Evolutionary conservation across 2,797 vertebrate genomes (phyloP).

Genomic region (Rousettus madagascariensis): DNA sequence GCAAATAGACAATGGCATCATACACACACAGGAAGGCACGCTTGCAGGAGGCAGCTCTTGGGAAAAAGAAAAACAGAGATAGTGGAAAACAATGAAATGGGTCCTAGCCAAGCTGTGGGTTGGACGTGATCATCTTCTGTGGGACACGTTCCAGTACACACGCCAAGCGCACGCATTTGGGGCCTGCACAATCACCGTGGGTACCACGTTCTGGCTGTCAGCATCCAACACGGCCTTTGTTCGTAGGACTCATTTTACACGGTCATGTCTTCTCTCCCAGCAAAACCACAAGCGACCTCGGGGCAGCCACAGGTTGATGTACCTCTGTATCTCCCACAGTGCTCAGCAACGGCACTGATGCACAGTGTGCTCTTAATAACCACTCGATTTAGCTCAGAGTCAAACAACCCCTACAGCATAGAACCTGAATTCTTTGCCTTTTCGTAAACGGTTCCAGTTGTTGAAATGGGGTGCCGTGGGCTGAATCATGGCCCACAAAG

Average conservation of each 20-base stretch:
- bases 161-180: no score
- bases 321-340: neutral
- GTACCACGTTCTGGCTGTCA: neutral
- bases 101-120: neutral
- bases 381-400: neutral
- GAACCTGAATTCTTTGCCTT: neutral
- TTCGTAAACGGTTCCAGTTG: neutral
- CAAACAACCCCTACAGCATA: neutral
- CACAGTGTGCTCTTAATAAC: neutral
- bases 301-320: neutral
- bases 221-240: neutral
- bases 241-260: neutral
- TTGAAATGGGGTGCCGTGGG: neutral
- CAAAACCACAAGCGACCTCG: neutral
- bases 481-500: neutral
- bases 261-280: neutral
- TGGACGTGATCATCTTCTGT: neutral
- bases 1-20: neutral
- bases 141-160: neutral
- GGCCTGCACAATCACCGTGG: rapidly evolving
- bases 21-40: neutral
- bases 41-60: neutral
- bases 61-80: neutral
- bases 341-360: neutral
- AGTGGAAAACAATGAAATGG: neutral